Conservation (phyloP, 92 coral and sea anemone species). For the Pocillopora grandis region DNA sequence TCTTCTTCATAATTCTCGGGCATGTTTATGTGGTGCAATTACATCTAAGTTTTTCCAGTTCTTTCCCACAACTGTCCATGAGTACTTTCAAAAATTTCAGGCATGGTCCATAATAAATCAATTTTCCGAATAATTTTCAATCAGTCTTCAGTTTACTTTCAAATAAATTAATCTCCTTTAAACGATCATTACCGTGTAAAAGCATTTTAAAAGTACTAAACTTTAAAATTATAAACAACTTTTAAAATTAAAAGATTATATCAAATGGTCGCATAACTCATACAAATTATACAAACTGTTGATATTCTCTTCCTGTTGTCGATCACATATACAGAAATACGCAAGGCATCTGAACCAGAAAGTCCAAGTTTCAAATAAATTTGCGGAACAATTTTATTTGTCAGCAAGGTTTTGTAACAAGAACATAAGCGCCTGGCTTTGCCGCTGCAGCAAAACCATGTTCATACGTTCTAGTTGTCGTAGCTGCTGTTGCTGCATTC, state of each 20-base stretch:
- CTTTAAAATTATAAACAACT: conserved; percentile 13
- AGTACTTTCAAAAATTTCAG: conserved; percentile 28
- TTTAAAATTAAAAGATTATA: conserved; percentile 20
- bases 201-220: conserved; percentile 22
- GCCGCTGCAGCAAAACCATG: too few relatives aligned
- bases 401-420: conserved; percentile 31
- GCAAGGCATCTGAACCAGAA: conserved; percentile 6
- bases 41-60: conserved; percentile 36
- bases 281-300: background rate
- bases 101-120: background rate
- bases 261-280: background rate
- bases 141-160: background rate
- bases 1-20: conserved; percentile 20
- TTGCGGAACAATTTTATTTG: conserved; percentile 20
- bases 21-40: conserved; percentile 36
- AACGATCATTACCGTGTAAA: conserved; percentile 22
- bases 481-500: too few relatives aligned
- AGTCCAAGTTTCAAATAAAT: conserved; percentile 4
- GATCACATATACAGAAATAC: background rate
- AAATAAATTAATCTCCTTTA: background rate
- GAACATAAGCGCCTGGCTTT: conserved; percentile 27
- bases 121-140: background rate
- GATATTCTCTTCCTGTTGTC: too few relatives aligned
- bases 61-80: conserved; percentile 35
- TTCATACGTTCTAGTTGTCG: too few relatives aligned